Conservation (phyloP, 2,113 vertebrate genomes). For the Anoplopoma fimbria region DNA sequence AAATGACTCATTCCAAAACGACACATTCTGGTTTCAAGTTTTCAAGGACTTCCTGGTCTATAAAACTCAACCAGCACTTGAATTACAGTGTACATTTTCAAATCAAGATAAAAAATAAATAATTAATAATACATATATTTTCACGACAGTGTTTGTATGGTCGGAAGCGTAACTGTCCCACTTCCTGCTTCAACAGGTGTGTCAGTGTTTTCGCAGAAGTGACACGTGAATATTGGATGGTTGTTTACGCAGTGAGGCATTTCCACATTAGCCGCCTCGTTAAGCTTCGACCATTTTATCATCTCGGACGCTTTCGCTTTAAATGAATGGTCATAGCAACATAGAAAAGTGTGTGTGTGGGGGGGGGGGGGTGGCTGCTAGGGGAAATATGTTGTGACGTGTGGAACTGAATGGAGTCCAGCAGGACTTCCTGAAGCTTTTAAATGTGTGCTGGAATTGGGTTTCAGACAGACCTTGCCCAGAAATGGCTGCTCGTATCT, state of each 20-base stretch:
- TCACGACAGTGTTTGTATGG: too few relatives aligned
- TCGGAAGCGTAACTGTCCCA: too few relatives aligned
- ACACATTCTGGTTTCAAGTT: conserved; percentile 3
- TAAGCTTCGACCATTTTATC: background rate
- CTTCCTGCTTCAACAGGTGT: background rate
- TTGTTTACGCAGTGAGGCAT: background rate
- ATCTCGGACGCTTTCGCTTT: background rate
- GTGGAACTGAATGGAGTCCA: conserved; percentile 60
- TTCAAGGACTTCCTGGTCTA: conserved; percentile 35
- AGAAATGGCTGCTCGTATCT: conserved; percentile 64
- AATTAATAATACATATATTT: too few relatives aligned
- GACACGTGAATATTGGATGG: background rate
- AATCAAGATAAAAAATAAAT: too few relatives aligned
- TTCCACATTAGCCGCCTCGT: background rate
- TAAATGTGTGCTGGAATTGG: conserved; percentile 64
- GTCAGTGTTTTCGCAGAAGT: background rate
- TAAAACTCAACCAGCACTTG: conserved; percentile 8
- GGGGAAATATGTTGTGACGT: conserved; percentile 71
- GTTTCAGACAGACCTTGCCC: conserved; percentile 67
- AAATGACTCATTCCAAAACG: conserved; percentile 28
- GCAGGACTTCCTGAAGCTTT: conserved; percentile 75
- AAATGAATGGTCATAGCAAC: too few relatives aligned
- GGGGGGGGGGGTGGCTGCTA: background rate
- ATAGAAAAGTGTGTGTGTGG: too few relatives aligned
- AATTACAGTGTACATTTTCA: conserved; percentile 1